Conservation (phyloP, 2,113 vertebrate genomes). For the Mixornis gularis region DNA sequence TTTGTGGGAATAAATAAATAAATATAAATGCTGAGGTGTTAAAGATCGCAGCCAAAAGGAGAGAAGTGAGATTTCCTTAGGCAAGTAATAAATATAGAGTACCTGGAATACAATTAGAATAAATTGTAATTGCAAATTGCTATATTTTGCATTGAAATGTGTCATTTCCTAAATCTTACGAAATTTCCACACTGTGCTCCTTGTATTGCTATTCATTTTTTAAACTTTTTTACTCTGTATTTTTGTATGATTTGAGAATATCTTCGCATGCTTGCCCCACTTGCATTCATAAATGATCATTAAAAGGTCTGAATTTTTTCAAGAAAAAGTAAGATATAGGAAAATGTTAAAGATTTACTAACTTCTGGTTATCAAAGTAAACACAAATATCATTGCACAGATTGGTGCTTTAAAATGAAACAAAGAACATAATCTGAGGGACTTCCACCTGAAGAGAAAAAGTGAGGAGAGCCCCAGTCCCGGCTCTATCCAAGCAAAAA, state of each 20-base stretch:
- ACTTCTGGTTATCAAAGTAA: background rate
- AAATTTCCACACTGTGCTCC: background rate
- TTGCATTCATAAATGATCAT: background rate
- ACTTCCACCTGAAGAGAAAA: background rate
- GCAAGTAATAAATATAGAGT: background rate
- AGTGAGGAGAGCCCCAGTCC: background rate
- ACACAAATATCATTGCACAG: background rate
- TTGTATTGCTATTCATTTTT: background rate
- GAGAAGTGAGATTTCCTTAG: background rate
- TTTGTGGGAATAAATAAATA: background rate
- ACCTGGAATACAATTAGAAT: background rate
- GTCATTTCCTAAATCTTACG: background rate
- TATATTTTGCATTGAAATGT: background rate
- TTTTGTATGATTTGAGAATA: background rate
- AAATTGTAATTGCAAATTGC: background rate
- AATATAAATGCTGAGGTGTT: background rate
- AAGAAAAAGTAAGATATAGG: rapidly evolving
- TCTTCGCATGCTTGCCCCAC: background rate
- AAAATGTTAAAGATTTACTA: background rate
- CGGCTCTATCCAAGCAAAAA: background rate
- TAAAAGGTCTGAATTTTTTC: background rate
- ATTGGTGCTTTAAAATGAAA: background rate
- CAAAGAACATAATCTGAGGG: background rate
- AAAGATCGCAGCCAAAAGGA: background rate
- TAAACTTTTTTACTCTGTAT: background rate